Base-by-base conservation (phyloP, 2,888 invertebrate species). In the Drosophila prolongata region DNA sequence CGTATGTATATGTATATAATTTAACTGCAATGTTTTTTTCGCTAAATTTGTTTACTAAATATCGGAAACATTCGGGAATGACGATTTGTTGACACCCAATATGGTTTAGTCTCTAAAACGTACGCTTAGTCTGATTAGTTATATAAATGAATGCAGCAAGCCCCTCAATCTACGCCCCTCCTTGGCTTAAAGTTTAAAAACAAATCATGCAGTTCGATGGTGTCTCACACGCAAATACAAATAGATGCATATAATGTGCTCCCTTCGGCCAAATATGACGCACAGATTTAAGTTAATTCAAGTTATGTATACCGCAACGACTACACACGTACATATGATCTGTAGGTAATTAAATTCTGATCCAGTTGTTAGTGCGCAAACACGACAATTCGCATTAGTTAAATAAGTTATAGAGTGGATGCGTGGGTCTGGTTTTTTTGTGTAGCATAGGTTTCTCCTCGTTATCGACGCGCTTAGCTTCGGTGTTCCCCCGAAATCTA, bases 401-500 rank as follows among this genome's bases (percentile, higher is more conserved):
- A 66, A 66, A 56, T 62, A 74, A 72, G 64, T 75, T 68, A 67
- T 38, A 50, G 43, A 58, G 66, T 73, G 43, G 57, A 47, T 78
- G 38, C 57, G 30, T 72, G 16, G 59, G 13, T 70, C 35, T 60
- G 56, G 57, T 47, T 57, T 47, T 16, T 57, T 14, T 60, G 43
- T 60, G 40, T 52, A 66, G 44, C 59, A 64, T 78, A 67, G 40
- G 49, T 59, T 72, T 60, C 56, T 74, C 61, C 40, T 55, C 57
- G 66, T 71, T 59, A 30, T 76, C 64, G 76, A 71, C 71, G 66
- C 76, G 53, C 43, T 69, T 47, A 56, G 74, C 56, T 49, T 59
- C 53, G 44, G 65, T 10, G 19, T 49, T 50, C 27, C 40, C 52
- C 27, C 47, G 34, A 40, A 53, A 43, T 73, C 88, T 91, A 94